These are phyloP conservation scores for Artibeus jamaicensis DNA, from an alignment of 2,797 vertebrate genomes.

Conservation along the genomic window DNA sequence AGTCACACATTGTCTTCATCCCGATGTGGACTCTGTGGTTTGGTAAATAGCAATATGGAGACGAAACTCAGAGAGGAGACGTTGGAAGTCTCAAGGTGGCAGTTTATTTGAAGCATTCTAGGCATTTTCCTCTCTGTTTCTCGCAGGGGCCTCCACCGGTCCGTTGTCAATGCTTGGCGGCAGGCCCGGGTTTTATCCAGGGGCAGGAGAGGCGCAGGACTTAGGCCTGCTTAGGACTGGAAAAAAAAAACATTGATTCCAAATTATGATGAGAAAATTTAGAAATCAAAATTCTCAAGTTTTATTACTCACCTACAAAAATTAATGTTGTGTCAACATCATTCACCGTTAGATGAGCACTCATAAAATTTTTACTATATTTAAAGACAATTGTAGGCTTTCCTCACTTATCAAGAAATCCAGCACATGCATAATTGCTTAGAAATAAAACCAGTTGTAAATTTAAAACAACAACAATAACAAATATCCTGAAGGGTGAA, in stretches of 20 bases:
- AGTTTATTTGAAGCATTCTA: background rate
- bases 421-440: background rate
- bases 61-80: background rate
- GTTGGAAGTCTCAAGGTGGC: background rate
- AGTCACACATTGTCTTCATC: background rate
- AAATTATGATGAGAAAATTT: constrained; percentile 28
- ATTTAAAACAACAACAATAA: background rate
- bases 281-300: constrained; percentile 12
- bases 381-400: background rate
- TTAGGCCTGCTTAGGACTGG: background rate
- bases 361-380: constrained; percentile 40
- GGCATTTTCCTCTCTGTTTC: background rate
- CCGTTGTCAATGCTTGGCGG: background rate
- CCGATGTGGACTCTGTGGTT: background rate
- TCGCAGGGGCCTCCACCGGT: background rate
- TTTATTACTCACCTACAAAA: constrained; percentile 5
- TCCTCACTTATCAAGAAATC: constrained; percentile 43
- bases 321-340: background rate
- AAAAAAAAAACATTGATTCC: background rate
- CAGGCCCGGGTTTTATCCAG: background rate
- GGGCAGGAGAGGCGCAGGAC: background rate
- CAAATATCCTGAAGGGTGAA: background rate
- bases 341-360: constrained; percentile 4
- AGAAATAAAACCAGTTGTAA: constrained; percentile 26
- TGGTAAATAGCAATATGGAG: background rate